Evolutionary conservation across 64 coral and sea anemone genomes (phyloP), one percentile per base, ranked within the genome.

Genomic region (Stichodactyla mertensii): DNA sequence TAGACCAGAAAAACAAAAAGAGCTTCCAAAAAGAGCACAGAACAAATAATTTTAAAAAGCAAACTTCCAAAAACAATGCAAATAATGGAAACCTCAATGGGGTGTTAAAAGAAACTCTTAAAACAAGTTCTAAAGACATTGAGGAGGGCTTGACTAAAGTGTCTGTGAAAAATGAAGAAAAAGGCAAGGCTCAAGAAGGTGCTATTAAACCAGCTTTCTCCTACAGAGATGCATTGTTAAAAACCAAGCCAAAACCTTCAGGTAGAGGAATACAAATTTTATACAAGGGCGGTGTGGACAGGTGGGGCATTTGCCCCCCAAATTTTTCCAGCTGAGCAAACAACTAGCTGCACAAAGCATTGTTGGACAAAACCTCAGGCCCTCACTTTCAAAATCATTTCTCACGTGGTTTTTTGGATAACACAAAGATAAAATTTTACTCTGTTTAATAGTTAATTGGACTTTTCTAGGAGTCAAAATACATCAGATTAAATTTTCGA

Each of bases 221-320:
- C 27, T 97, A 97, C 61, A 84, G 94, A 90, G 94, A 97, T 93
- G 94, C 88, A 58, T 61, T 97, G 53, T 71, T 97, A 24, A 97
- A 93, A 62, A 64, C 52, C 70, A 97, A 84, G 56, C 22, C 79
- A 14, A 97, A 92, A 90, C 2, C 56, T 20, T 18, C 55, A 85
- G 94, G 94, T 97, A 81, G 4, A 55, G 51, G 36, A 45, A 45
- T 45, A 45, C 36, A 45, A 45, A 4, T 45, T 45, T 45, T 45
- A 45, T 45, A 45, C 36, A 45, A 45, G 36, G 36, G 36, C 36
- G 3, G 36, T 16, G 24, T 16, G 24, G 18, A 19, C 36, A 45
- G 36, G 36, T 45, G 36, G 3, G 36, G 36, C 36, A 45, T 45
- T 45, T 45, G 36, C 3, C 36, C 36, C 36, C 1, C 36, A 1